phyloP scores from a whole-genome alignment of 2,113 vertebrate species.

The Etia nguti region DNA sequence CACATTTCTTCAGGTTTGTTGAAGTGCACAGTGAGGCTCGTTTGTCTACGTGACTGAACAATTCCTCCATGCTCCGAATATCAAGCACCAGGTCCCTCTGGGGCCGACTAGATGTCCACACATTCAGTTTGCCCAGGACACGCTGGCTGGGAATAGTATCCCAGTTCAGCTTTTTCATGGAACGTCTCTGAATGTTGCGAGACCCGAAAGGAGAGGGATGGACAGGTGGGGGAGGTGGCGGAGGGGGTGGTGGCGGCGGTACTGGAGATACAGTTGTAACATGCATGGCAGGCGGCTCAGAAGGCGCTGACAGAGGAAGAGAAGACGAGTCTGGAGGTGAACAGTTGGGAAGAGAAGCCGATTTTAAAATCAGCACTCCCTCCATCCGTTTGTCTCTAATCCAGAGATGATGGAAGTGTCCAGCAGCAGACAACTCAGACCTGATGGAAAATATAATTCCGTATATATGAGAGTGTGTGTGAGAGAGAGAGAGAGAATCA shows the following conservation, averaged over 20 bases:
- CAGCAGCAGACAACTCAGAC: not conserved
- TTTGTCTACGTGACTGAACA: conserved; percentile 75
- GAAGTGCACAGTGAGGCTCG: not conserved
- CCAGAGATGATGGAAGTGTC: not conserved
- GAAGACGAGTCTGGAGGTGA: not conserved
- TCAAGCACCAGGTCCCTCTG: conserved; percentile 71
- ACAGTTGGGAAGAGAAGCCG: not conserved
- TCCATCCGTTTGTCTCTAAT: conserved; percentile 46
- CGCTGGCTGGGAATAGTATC: conserved; percentile 74
- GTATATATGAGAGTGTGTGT: no score
- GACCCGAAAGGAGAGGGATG: not conserved
- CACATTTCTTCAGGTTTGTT: conserved; percentile 24
- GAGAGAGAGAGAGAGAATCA: fast-evolving
- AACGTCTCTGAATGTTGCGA: conserved; percentile 29
- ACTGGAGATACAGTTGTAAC: conserved; percentile 7
- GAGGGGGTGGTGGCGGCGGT: not conserved
- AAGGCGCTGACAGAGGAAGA: not conserved
- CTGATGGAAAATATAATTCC: not conserved
- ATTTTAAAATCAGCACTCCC: conserved; percentile 23
- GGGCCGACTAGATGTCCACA: conserved; percentile 71
- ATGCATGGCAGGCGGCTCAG: not conserved
- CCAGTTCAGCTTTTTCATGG: conserved; percentile 81
- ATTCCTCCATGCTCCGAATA: conserved; percentile 74
- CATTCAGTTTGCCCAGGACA: conserved; percentile 72
- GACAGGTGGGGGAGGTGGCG: conserved; percentile 9